Evolutionary conservation across 2,888 invertebrate genomes (phyloP).

Genomic region (Callosobruchus maculatus): DNA sequence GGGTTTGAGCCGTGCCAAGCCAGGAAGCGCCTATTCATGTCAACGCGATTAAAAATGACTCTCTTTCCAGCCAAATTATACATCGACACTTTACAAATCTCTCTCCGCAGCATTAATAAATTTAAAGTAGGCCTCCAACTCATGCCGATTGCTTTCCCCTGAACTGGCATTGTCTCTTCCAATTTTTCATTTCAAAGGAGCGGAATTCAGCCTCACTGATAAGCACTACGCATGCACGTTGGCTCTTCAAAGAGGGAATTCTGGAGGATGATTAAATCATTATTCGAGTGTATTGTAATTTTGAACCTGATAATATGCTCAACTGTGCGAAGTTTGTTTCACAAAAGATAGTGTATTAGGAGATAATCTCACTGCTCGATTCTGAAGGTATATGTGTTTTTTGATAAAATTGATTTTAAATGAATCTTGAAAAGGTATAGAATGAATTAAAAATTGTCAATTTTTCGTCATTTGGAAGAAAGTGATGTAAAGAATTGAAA

Average conservation of each 20-base stretch:
- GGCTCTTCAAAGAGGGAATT: not conserved
- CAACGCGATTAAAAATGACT: slow-evolving; percentile 49
- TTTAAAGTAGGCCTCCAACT: slow-evolving; percentile 15
- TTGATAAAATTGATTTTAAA: too few species aligned
- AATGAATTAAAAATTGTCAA: too few species aligned
- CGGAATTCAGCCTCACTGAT: not conserved
- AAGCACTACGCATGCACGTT: not conserved
- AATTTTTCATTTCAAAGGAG: not conserved
- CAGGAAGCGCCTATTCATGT: slow-evolving; percentile 46
- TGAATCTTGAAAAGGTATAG: too few species aligned
- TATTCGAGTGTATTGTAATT: too few species aligned
- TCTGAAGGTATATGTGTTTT: too few species aligned
- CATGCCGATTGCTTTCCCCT: slow-evolving; percentile 16
- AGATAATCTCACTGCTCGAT: too few species aligned
- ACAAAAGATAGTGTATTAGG: too few species aligned
- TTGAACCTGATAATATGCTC: too few species aligned
- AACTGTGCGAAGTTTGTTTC: too few species aligned
- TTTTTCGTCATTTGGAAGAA: too few species aligned
- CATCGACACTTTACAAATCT: slow-evolving; percentile 50
- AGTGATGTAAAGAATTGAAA: too few species aligned
- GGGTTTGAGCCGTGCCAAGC: slow-evolving; percentile 23
- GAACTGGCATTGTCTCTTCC: slow-evolving; percentile 3
- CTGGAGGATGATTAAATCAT: too few species aligned
- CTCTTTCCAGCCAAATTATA: slow-evolving; percentile 45
- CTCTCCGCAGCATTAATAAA: slow-evolving; percentile 30